phyloP scores from a whole-genome alignment of 2,888 invertebrate genomes.

The Rugalucina vietnamica region DNA sequence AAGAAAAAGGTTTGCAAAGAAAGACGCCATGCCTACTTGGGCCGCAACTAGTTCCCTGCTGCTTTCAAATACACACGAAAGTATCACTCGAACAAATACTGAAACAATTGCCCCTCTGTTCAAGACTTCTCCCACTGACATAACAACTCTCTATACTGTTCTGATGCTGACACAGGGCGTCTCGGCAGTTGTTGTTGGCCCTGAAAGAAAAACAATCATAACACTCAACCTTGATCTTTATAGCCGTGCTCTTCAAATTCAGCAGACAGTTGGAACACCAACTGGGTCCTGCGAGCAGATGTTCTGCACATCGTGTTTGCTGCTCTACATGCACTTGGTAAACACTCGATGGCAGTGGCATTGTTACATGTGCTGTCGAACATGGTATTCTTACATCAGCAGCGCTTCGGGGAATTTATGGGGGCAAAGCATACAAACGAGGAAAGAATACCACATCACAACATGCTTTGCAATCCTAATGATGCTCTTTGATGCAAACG shows the following conservation, averaged over 20 bases:
- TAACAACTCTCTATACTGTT: constrained; percentile 31
- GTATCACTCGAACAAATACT: constrained; percentile 17
- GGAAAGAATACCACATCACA: constrained; percentile 27
- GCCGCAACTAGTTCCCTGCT: constrained; percentile 32
- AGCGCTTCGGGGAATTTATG: constrained; percentile 37
- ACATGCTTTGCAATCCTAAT: not conserved
- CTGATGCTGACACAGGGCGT: constrained; percentile 32
- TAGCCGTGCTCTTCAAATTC: constrained; percentile 23
- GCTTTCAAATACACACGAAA: not conserved
- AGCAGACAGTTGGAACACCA: constrained; percentile 42
- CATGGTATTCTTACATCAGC: constrained; percentile 38
- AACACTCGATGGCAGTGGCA: constrained; percentile 41
- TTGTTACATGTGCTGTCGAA: constrained; percentile 40
- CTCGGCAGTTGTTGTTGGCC: constrained; percentile 33
- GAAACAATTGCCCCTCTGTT: constrained; percentile 37
- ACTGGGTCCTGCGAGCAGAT: constrained; percentile 5
- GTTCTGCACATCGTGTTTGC: constrained; percentile 44
- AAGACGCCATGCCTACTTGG: constrained; percentile 26
- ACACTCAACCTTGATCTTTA: constrained; percentile 38
- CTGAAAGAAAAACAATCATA: constrained; percentile 28
- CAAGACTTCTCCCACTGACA: constrained; percentile 27
- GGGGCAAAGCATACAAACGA: constrained; percentile 40
- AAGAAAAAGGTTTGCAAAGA: not conserved
- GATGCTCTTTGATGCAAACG: not conserved
- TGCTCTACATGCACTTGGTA: constrained; percentile 45